These are phyloP conservation scores for Horisme vitalbata DNA, from an alignment of 2,888 invertebrate species.

Conservation along the genomic window DNA sequence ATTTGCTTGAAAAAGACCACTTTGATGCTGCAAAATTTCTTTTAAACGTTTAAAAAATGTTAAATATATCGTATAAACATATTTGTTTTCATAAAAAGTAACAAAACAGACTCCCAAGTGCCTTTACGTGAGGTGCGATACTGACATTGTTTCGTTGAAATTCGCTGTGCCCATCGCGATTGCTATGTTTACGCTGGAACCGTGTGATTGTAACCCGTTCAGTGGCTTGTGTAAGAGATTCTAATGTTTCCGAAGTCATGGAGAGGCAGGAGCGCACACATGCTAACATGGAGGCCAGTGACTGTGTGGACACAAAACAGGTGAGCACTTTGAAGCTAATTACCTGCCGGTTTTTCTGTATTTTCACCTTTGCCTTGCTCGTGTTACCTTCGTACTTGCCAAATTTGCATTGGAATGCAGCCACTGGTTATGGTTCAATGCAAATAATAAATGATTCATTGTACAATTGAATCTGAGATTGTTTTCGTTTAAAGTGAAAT, in stretches of 20 bases:
- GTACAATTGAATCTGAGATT: constrained; percentile 5
- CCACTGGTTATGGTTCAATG: constrained; percentile 25
- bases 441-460: constrained; percentile 21
- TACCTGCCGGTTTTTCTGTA: constrained; percentile 66
- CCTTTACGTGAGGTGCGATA: constrained; percentile 68
- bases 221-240: constrained; percentile 70
- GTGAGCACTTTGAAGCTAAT: constrained; percentile 72
- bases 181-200: constrained; percentile 74
- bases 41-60: constrained; percentile 49
- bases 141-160: constrained; percentile 80
- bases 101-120: constrained; percentile 52
- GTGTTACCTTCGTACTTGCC: constrained; percentile 45
- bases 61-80: constrained; percentile 41
- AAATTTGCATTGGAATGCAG: constrained; percentile 42
- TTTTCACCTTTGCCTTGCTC: constrained; percentile 55
- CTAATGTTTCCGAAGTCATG: constrained; percentile 79
- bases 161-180: constrained; percentile 70
- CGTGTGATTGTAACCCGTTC: constrained; percentile 60
- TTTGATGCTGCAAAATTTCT: constrained; percentile 50
- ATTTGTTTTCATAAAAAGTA: constrained; percentile 35
- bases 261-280: constrained; percentile 77
- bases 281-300: constrained; percentile 84
- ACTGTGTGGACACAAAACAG: constrained; percentile 86
- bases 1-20: constrained; percentile 48
- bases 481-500: constrained; percentile 4